phyloP scores from a whole-genome alignment of 2,888 invertebrate species.

The Leptinotarsa rubiginosa region DNA sequence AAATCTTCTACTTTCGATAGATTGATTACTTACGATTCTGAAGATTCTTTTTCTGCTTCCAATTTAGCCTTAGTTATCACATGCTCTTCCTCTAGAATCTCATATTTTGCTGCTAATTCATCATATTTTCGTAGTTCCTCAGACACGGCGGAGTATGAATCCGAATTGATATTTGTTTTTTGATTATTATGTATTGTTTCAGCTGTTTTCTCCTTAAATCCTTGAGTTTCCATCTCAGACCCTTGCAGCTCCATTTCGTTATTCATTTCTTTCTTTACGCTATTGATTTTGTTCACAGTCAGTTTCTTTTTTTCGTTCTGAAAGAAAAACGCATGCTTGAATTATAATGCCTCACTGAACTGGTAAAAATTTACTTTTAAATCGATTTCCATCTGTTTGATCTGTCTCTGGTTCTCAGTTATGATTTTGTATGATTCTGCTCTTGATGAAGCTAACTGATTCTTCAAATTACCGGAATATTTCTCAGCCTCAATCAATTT shows the following conservation, averaged over 20 bases:
- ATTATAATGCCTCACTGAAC: no score
- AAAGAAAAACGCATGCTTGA: slow-evolving; percentile 25
- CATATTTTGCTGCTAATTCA: slow-evolving; percentile 85
- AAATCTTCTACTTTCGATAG: neutral
- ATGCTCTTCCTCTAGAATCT: slow-evolving; percentile 86
- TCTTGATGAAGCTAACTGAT: slow-evolving; percentile 74
- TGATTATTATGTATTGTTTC: slow-evolving; percentile 75
- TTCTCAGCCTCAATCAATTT: slow-evolving; percentile 60
- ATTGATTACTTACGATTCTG: slow-evolving; percentile 72
- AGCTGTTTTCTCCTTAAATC: slow-evolving; percentile 73
- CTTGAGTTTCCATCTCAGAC: slow-evolving; percentile 78
- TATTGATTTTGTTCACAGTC: slow-evolving; percentile 75
- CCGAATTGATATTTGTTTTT: slow-evolving; percentile 70
- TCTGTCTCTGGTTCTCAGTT: slow-evolving; percentile 74
- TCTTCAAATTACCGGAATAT: slow-evolving; percentile 59
- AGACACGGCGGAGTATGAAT: slow-evolving; percentile 75
- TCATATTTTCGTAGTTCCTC: slow-evolving; percentile 81
- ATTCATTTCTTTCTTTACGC: slow-evolving; percentile 81
- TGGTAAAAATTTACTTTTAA: slow-evolving; percentile 52
- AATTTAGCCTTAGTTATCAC: slow-evolving; percentile 85
- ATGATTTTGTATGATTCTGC: slow-evolving; percentile 73
- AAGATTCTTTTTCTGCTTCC: slow-evolving; percentile 83
- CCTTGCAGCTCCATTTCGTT: slow-evolving; percentile 81
- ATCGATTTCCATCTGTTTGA: slow-evolving; percentile 60
- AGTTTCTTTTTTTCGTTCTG: slow-evolving; percentile 76